Evolutionary conservation across 1,140 invertebrate species (phyloP), one percentile per base, ranked within the genome.

Genomic region (Hyphantria cunea): DNA sequence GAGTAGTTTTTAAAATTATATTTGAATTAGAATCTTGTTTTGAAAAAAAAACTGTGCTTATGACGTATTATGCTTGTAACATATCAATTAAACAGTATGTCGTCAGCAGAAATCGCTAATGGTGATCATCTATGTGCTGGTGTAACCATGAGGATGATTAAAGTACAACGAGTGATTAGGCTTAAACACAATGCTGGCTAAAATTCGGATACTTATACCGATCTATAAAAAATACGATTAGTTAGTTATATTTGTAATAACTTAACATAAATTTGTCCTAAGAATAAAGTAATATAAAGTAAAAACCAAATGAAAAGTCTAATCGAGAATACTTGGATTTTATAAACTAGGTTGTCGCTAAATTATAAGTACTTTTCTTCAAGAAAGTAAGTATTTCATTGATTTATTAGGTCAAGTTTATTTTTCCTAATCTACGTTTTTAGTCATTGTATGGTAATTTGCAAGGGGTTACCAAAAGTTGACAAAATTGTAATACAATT

Each of bases 401-500:
- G 8, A 37, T 37, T 37, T 37, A 37, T 11, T 37, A 11, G 34
- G 34, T 37, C 34, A 37, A 37, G 34, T 37, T 37, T 37, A 4
- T 11, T 2, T 37, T 37, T 11, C 11, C 2, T 37, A 37, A 37
- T 7, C 8, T 37, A 37, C 34, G 34, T 37, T 4, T 37, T 8
- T 37, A 8, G 8, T 37, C 8, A 37, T 37, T 37, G 52, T 68
- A 68, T 68, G 60, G 48, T 63, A 68, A 68, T 68, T 53, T 62
- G 33, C 9, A 13, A 45, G 11, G 34, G 34, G 34, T 37, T 11
- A 37, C 34, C 34, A 25, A 37, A 37, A n/a, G n/a, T n/a, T n/a
- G n/a, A n/a, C n/a, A n/a, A n/a, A n/a, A n/a, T n/a, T n/a, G n/a
- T n/a, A n/a, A n/a, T n/a, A n/a, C n/a, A n/a, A n/a, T n/a, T n/a